Percentiles rank a stretch among this genome's conserved stretches.
Conservation (phyloP, 2,113 vertebrate genomes). For the Rhabdornis inornatus region DNA sequence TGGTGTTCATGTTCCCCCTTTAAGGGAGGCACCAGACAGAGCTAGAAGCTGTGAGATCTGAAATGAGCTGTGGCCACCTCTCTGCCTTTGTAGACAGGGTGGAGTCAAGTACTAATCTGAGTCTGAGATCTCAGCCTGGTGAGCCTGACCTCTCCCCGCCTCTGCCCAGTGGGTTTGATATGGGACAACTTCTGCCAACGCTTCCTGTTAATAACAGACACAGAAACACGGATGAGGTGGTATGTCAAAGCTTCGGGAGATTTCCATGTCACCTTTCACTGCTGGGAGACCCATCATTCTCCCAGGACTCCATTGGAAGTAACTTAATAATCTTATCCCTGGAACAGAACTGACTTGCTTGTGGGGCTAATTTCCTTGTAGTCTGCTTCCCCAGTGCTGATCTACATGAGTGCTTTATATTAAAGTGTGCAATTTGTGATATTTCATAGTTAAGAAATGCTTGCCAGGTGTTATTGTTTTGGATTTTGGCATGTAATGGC, state of each 20-base stretch:
- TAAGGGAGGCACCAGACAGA: not conserved
- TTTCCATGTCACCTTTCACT: not conserved
- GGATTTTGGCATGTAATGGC: conserved; percentile 10
- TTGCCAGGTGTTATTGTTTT: conserved; percentile 11
- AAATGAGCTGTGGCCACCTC: not conserved
- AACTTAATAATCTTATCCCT: not conserved
- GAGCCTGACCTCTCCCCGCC: not conserved
- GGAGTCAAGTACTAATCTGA: not conserved
- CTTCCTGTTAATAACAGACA: not conserved
- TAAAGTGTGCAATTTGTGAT: not conserved
- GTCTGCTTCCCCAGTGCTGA: not conserved
- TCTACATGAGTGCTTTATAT: not conserved
- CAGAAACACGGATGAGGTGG: not conserved
- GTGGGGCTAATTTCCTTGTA: not conserved
- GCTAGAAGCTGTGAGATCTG: not conserved
- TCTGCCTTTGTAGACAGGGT: not conserved
- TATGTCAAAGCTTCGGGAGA: not conserved
- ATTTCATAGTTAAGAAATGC: not conserved
- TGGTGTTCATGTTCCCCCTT: not conserved
- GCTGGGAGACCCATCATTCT: not conserved
- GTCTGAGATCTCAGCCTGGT: not conserved
- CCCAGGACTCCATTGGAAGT: not conserved
- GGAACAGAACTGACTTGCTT: not conserved
- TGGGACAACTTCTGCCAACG: not conserved
- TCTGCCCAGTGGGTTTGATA: not conserved